Percentiles rank a stretch among this genome's conserved stretches.
Conservation (phyloP, 2,797 vertebrate species). For the Ceryle rudis region DNA sequence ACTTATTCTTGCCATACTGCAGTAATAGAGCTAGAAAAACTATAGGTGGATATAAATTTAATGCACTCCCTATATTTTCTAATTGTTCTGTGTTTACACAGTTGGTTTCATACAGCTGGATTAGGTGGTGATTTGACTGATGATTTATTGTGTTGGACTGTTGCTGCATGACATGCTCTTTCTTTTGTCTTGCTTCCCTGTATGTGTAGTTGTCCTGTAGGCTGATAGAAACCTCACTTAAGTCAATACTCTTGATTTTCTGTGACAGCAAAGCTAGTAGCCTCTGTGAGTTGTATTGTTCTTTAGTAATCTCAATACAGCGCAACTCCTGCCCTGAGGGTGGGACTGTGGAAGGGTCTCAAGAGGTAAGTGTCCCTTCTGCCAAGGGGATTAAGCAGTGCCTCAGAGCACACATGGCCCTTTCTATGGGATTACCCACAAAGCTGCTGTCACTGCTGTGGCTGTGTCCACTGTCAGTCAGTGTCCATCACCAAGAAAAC, state of each 20-base stretch:
- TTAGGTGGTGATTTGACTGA: neutral
- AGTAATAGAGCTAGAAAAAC: neutral
- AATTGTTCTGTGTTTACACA: neutral
- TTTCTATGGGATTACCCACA: neutral
- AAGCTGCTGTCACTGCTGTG: neutral
- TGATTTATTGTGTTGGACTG: neutral
- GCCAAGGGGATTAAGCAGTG: neutral
- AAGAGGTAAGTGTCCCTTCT: neutral
- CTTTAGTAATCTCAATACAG: neutral
- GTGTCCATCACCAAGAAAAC: neutral
- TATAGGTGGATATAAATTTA: slow-evolving; percentile 11
- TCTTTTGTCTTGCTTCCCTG: neutral
- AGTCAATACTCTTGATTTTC: neutral
- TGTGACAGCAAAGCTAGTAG: neutral
- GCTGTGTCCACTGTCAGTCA: accelerated
- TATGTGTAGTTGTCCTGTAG: accelerated
- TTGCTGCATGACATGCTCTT: neutral
- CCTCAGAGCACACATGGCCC: neutral
- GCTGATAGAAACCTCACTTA: neutral
- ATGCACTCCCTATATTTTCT: neutral
- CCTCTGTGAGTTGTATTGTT: neutral
- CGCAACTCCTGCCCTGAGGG: neutral
- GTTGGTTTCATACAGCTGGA: neutral
- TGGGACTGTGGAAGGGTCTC: neutral
- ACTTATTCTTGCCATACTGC: neutral